These are phyloP conservation scores for Harmothoe impar DNA, from an alignment of 2,888 invertebrate genomes.

Conservation along the genomic window DNA sequence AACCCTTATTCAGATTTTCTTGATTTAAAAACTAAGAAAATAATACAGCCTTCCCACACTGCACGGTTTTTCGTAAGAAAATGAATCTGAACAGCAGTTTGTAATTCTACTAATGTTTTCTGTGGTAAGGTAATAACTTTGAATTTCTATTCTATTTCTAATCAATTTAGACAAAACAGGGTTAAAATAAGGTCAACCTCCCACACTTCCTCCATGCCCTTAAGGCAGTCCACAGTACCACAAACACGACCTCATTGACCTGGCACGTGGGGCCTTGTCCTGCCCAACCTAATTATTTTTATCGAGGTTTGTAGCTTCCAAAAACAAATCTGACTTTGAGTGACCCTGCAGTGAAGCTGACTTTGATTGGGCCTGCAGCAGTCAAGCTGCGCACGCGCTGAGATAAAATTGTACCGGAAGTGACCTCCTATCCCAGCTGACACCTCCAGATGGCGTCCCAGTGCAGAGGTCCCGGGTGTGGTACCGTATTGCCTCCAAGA, in stretches of 20 bases:
- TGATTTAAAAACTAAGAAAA: too few species aligned
- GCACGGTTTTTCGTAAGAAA: too few species aligned
- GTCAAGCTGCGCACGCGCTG: neutral
- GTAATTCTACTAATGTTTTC: too few species aligned
- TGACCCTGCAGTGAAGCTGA: conserved; percentile 37
- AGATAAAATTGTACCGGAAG: conserved; percentile 37
- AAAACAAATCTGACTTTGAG: conserved; percentile 57
- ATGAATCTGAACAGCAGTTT: too few species aligned
- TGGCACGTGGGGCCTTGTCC: neutral
- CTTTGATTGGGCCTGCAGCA: conserved; percentile 49
- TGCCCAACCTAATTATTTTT: conserved; percentile 40
- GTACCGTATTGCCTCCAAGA: neutral
- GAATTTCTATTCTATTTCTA: too few species aligned
- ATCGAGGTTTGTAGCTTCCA: conserved; percentile 15
- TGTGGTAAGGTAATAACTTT: too few species aligned
- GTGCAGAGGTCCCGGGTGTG: neutral
- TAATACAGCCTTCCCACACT: too few species aligned
- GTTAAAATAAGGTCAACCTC: conserved; percentile 6
- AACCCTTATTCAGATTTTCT: too few species aligned
- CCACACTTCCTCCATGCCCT: neutral
- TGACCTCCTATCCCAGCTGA: neutral
- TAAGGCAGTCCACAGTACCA: neutral
- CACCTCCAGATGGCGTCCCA: conserved; percentile 33
- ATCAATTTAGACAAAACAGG: neutral
- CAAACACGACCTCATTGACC: neutral